These are phyloP conservation scores for Paramisgurnus dabryanus DNA, from an alignment of 2,113 vertebrate genomes.

Conservation along the genomic window DNA sequence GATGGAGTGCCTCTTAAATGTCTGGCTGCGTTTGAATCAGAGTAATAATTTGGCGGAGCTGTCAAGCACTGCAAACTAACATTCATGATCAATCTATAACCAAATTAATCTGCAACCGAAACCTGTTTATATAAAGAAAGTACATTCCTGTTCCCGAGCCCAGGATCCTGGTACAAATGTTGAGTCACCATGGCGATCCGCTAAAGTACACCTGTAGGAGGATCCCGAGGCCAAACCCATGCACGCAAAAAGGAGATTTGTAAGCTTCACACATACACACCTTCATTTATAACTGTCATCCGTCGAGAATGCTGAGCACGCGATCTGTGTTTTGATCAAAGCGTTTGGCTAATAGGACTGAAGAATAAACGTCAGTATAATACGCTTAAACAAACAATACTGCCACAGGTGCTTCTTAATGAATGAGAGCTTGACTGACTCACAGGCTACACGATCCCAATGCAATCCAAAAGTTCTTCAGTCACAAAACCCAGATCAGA, in stretches of 20 bases:
- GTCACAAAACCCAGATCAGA: neutral
- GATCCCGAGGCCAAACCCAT: conserved; percentile 25
- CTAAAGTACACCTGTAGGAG: neutral
- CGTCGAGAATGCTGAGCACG: neutral
- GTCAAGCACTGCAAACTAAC: no score
- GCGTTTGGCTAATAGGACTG: conserved; percentile 9
- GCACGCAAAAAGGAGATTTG: neutral
- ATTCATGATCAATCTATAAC: no score
- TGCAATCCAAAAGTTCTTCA: neutral
- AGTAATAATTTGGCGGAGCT: no score
- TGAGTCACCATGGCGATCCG: conserved; percentile 1
- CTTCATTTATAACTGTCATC: neutral
- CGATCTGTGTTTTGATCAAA: conserved; percentile 4
- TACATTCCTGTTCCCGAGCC: neutral
- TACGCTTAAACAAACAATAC: conserved; percentile 34
- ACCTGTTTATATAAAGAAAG: conserved; percentile 11
- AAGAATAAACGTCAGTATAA: neutral
- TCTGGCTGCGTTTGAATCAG: no score
- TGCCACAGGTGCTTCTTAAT: conserved; percentile 11
- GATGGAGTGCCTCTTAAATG: no score
- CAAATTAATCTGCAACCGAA: neutral
- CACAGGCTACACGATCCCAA: neutral
- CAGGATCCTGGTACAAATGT: conserved; percentile 4
- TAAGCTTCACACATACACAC: neutral
- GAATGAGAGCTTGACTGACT: conserved; percentile 1